Evolutionary conservation across 1,140 invertebrate species (phyloP), one percentile per base, ranked within the genome.

Genomic region (Leptestheria dahalacensis): DNA sequence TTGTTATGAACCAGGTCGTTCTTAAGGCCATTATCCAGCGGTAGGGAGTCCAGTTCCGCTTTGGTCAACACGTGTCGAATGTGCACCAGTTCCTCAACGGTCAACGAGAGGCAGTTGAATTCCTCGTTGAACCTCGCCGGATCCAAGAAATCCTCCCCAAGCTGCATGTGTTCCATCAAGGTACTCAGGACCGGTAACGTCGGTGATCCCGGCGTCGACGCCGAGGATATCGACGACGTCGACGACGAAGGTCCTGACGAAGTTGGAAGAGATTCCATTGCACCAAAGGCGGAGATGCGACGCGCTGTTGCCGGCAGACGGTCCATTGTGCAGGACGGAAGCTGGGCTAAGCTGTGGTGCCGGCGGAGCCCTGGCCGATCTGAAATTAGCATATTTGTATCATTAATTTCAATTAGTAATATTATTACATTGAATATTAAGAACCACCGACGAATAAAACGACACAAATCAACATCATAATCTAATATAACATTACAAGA

Each of bases 31-130:
- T 86, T 84, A 72, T 94, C 88, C 3, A 90, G 84, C 1, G 91
- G 87, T 48, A 96, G 74, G 55, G 86, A 84, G 70, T 97, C 94
- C 24, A 97, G 74, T 71, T 97, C 93, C 15, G 93, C 93, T 74
- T 95, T 96, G 6, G 94, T 97, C 62, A 97, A 78, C 46, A 97
- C 93, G 64, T 86, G 89, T 65, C 93, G 81, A 67, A 97, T 97
- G 72, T 97, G 93, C 28, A 94, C 91, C 64, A 97, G 92, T 75
- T 97, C 94, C 68, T 96, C 89, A 62, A 97, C 73, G 1, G 91
- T 97, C 59, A 97, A 75, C 2, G 91, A 91, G 54, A 97, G 74
- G 68, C 91, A 84, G 73, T 96, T 91, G 71, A 93, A 84, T 33
- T 85, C 85, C 66, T 90, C 85, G 68, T 90, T 82, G 81, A 88